Evolutionary conservation across 1,140 invertebrate genomes (phyloP), one percentile per base, ranked within the genome.

Genomic region (Phenacoccus solenopsis): DNA sequence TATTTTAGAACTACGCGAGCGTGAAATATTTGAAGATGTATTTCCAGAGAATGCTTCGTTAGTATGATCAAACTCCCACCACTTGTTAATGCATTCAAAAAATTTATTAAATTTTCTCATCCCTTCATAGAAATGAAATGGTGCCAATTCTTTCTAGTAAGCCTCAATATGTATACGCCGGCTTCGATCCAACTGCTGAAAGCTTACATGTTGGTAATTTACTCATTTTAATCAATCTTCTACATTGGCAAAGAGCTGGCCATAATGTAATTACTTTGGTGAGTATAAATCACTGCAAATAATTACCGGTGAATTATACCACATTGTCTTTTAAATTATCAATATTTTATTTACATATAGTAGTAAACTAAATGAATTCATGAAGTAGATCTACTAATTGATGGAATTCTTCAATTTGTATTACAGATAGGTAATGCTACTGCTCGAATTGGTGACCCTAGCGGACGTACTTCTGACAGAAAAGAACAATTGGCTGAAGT

Each of bases 171-270:
- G 86, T 96, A 20, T 99, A 99, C 80, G 93, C 93, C 70, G 97
- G 97, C 0, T 98, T 99, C 82, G 97, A 99, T 84, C 96, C 97
- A 21, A 99, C 97, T 13, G 91, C 96, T 4, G 85, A 91, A 72
- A 97, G 94, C 81, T 84, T 99, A 25, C 97, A 99, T 80, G 81
- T 99, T 67, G 97, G 97, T 28, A 98, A 99, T 84, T 83, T 99
- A 20, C 80, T 98, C 35, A 85, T 98, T 56, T 81, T 99, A 21
- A 88, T 96, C 73, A 91, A 91, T 73, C 81, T 99, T n/a, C 78
- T 99, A 30, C 94, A 98, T 77, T 96, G 93, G 86, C 93, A 96
- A 79, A 81, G 93, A 78, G 88, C 85, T 28, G 94, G 94, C 27
- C 94, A 98, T 78, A 82, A 87, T 76, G 84, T 88, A 1, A 90